phyloP scores from a whole-genome alignment of 1,140 invertebrate species.

The Metaphire vulgaris region DNA sequence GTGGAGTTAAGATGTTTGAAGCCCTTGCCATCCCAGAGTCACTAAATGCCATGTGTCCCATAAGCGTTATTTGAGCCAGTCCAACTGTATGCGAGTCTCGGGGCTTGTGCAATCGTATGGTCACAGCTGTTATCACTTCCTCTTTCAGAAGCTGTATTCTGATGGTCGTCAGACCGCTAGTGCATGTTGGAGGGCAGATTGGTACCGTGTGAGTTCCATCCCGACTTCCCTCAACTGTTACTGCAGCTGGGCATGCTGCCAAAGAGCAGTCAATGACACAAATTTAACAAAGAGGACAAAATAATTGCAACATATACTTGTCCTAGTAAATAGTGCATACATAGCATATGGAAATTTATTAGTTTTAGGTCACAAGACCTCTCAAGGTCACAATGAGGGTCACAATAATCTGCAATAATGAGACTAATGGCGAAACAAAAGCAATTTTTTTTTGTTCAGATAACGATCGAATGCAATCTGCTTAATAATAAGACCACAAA shows the following conservation, averaged over 20 bases:
- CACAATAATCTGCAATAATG: too few relatives aligned
- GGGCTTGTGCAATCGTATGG: constrained; percentile 68
- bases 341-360: too few relatives aligned
- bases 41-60: constrained; percentile 68
- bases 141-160: constrained; percentile 71
- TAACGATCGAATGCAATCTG: too few relatives aligned
- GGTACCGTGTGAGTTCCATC: constrained; percentile 59
- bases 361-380: too few relatives aligned
- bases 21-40: constrained; percentile 45
- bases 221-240: constrained; percentile 69
- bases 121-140: constrained; percentile 62
- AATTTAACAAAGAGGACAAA: too few relatives aligned
- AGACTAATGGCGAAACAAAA: too few relatives aligned
- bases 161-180: constrained; percentile 77
- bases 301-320: too few relatives aligned
- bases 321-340: too few relatives aligned
- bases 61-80: constrained; percentile 73
- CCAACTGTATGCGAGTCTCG: constrained; percentile 79
- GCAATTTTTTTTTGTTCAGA: too few relatives aligned
- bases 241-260: constrained; percentile 77
- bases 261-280: neutral
- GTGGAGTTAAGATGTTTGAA: constrained; percentile 36
- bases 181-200: constrained; percentile 66
- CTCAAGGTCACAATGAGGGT: too few relatives aligned
- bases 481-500: too few relatives aligned